Evolutionary conservation across 2,797 vertebrate genomes (phyloP).

Genomic region (Morelia viridis): DNA sequence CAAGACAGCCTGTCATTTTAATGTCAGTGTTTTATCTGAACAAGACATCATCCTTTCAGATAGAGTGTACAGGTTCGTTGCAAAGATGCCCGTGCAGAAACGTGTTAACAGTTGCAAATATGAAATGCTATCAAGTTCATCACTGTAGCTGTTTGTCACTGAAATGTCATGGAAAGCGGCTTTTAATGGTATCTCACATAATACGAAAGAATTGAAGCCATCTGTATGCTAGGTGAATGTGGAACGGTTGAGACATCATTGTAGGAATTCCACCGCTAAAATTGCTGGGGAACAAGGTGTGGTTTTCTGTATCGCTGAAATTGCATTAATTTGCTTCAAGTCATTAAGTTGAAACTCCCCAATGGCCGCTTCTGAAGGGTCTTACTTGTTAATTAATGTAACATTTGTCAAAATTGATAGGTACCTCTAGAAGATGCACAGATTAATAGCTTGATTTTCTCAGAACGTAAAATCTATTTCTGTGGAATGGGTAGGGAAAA

Average conservation of each 20-base stretch:
- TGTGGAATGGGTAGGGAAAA: neutral
- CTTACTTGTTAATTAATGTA: conserved; percentile 25
- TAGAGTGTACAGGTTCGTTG: conserved; percentile 78
- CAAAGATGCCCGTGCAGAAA: conserved; percentile 78
- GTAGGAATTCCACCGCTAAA: conserved; percentile 65
- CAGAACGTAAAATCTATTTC: neutral
- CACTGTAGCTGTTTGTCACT: conserved; percentile 90
- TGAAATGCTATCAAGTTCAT: conserved; percentile 87
- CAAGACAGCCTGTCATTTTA: conserved; percentile 90
- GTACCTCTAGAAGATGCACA: conserved; percentile 35
- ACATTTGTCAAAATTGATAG: rapidly evolving
- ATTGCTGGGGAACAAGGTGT: conserved; percentile 59
- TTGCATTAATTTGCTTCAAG: conserved; percentile 61
- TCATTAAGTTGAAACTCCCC: conserved; percentile 51
- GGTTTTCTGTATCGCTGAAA: conserved; percentile 51
- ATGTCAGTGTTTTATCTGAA: conserved; percentile 88
- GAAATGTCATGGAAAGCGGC: conserved; percentile 87
- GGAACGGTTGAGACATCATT: conserved; percentile 70
- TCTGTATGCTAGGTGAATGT: conserved; percentile 80
- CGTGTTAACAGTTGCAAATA: conserved; percentile 88
- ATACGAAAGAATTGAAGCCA: conserved; percentile 84
- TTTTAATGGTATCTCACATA: conserved; percentile 88
- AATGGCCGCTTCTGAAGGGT: conserved; percentile 14
- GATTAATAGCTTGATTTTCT: neutral
- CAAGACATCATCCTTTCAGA: conserved; percentile 86